These are phyloP conservation scores for Phortica okadai DNA, from an alignment of 2,888 invertebrate genomes.

Conservation along the genomic window DNA sequence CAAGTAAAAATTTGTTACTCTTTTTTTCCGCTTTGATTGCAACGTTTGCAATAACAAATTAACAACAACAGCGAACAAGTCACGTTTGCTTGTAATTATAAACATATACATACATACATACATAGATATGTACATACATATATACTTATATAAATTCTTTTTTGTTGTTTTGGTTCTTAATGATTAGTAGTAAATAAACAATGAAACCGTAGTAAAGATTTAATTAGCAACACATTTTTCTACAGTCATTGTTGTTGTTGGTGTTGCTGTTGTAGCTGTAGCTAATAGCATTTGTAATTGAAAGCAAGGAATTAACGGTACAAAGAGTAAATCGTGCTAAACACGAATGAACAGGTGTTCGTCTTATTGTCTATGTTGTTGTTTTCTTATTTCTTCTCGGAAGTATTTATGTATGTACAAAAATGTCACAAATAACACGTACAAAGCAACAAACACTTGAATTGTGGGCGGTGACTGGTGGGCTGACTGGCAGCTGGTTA, in stretches of 20 bases:
- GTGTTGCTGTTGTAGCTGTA: slow-evolving; percentile 33
- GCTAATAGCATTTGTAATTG: slow-evolving; percentile 57
- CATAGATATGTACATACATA: neutral
- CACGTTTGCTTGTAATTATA: neutral
- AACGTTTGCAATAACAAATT: neutral
- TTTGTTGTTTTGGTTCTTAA: neutral
- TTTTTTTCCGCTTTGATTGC: neutral
- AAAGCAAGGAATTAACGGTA: slow-evolving; percentile 23
- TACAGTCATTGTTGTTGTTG: slow-evolving; percentile 44
- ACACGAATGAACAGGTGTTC: slow-evolving; percentile 13
- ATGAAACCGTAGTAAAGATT: slow-evolving; percentile 68
- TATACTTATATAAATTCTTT: neutral
- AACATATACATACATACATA: neutral
- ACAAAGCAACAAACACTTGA: neutral
- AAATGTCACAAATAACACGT: slow-evolving; percentile 3
- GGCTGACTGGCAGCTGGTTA: neutral
- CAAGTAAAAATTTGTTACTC: neutral
- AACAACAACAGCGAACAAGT: neutral
- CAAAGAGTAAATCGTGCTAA: slow-evolving; percentile 6
- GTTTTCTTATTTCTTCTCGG: neutral
- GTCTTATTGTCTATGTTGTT: neutral
- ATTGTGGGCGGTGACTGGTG: neutral
- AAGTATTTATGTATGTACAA: neutral
- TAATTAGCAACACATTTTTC: slow-evolving; percentile 56
- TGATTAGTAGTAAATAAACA: slow-evolving; percentile 29